phyloP scores from a whole-genome alignment of 2,888 invertebrate genomes.

The Micoletzkya japonica region DNA sequence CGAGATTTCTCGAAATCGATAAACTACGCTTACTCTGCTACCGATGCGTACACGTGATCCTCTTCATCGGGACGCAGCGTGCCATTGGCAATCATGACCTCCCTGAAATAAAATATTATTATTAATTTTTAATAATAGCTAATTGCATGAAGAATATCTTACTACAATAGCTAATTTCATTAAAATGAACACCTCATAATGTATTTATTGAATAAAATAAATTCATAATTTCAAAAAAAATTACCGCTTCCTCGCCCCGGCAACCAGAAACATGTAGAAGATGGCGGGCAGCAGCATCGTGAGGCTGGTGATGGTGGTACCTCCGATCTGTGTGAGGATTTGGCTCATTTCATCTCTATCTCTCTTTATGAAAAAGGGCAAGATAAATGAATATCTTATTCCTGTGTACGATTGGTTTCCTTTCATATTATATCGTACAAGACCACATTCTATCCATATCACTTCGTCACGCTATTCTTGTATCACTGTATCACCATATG shows the following conservation, averaged over 20 bases:
- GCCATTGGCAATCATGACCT: background rate
- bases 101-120: no score
- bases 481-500: background rate
- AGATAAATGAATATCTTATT: no score
- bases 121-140: background rate
- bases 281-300: constrained; percentile 47
- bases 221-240: constrained; percentile 27
- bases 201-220: background rate
- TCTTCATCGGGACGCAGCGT: background rate
- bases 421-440: no score
- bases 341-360: background rate
- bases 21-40: constrained; percentile 4
- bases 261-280: constrained; percentile 46
- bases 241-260: constrained; percentile 38
- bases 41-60: background rate
- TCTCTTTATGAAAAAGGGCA: background rate
- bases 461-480: background rate
- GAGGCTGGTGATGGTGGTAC: constrained; percentile 46
- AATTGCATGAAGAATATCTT: background rate
- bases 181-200: background rate
- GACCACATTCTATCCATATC: no score
- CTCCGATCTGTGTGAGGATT: constrained; percentile 40
- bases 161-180: no score
- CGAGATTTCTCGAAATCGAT: background rate
- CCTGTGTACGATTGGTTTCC: no score